Base-by-base conservation (phyloP, 1,140 invertebrate species). In the Zaprionus capensis region DNA sequence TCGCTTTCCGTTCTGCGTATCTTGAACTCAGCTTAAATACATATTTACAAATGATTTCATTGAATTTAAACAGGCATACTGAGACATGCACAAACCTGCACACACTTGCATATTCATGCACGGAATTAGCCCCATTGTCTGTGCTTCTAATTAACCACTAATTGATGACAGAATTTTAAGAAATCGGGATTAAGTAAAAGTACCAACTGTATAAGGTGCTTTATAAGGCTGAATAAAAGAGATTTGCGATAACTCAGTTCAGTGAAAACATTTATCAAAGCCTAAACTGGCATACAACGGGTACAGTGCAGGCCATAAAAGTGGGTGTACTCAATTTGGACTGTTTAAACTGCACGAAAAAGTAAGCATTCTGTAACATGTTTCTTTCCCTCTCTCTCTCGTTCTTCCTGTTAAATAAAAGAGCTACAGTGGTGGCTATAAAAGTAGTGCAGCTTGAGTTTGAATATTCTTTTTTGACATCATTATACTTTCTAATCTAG, bases 1-100 rank as follows among this genome's bases (percentile, higher is more conserved):
- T 57, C 46, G 20, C 46, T 62, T 58, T 64, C 26, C 61, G 26
- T 76, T 76, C 36, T 55, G 55, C 12, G 34, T 56, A 34, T 70
- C 41, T 85, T 85, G 67, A 78, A 78, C 79, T 76, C 61, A 68
- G 70, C 76, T 76, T 72, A 58, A 3, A 51, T 22, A 22, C 46
- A 22, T 12, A 17, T 67, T 82, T 69, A 68, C 49, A 62, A 63
- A 61, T 57, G 24, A 56, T 26, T 66, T 66, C 51, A 66, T 64
- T 22, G n/a, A 26, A 66, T 46, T 59, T 5, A 61, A 26, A 72
- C 22, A 64, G n/a, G 14, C 17, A 17, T 17, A 44, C 20, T 58
- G 41, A 63, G 41, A 53, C 28, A 49, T 58, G 46, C 76, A 57
- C 15, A 41, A 41, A 6, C 15, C 31, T 51, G 1, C 36, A 38